These are phyloP conservation scores for Athrips mouffetella DNA, from an alignment of 2,888 invertebrate species.

Conservation along the genomic window DNA sequence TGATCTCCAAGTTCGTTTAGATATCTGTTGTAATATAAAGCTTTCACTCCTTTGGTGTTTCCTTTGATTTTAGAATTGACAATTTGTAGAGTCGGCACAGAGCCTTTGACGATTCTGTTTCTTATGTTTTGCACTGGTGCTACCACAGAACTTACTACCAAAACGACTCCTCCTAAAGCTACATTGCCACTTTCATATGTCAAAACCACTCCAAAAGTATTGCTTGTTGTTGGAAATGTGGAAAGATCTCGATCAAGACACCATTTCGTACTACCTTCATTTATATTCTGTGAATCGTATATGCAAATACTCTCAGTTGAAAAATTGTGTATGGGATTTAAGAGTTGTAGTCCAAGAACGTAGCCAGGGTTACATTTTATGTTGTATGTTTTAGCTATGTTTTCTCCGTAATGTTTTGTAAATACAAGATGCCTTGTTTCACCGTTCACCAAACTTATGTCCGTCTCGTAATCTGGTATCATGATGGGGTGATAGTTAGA, in stretches of 20 bases:
- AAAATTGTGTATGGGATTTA: constrained; percentile 93
- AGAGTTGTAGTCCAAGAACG: constrained; percentile 91
- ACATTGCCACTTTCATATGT: constrained; percentile 88
- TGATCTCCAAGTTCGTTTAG: constrained; percentile 91
- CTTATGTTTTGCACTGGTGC: constrained; percentile 85
- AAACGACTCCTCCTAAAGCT: constrained; percentile 89
- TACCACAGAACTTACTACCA: constrained; percentile 85
- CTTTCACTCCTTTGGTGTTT: constrained; percentile 89
- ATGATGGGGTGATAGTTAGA: constrained; percentile 85
- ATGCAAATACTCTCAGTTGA: constrained; percentile 91
- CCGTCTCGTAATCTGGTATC: constrained; percentile 81
- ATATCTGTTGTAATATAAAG: constrained; percentile 92
- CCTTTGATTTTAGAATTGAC: constrained; percentile 86
- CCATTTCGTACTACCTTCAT: constrained; percentile 84
- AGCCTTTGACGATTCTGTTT: constrained; percentile 86
- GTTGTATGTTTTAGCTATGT: constrained; percentile 76
- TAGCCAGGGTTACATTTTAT: constrained; percentile 88
- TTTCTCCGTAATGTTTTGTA: constrained; percentile 79
- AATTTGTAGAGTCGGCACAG: constrained; percentile 86
- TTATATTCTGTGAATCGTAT: constrained; percentile 85
- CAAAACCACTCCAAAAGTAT: constrained; percentile 87
- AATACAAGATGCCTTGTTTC: constrained; percentile 90
- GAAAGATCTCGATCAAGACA: constrained; percentile 89
- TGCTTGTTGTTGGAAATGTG: constrained; percentile 93
- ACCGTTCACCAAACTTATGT: constrained; percentile 82